Conservation (phyloP, 37 sponge, comb jelly and placozoan species). For the Tethya wilhelma region DNA sequence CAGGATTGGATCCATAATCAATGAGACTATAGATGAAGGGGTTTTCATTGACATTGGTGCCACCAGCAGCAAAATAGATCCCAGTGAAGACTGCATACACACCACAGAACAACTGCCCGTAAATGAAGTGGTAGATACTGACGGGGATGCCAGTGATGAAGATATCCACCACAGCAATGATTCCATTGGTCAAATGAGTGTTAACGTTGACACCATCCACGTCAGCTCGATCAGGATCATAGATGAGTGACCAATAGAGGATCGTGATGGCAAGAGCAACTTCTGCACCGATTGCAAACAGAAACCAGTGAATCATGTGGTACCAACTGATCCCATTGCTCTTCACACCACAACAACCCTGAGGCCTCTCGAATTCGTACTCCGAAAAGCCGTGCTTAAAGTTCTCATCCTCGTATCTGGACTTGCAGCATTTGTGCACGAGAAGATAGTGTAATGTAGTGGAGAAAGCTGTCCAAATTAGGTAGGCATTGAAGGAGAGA, state of each 20-base stretch:
- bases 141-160: constrained; percentile 37
- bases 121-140: constrained; percentile 48
- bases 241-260: constrained; percentile 69
- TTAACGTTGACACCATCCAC: constrained; percentile 37
- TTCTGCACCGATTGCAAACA: constrained; percentile 23
- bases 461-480: constrained; percentile 47
- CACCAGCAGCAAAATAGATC: constrained; percentile 64
- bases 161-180: constrained; percentile 60
- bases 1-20: constrained; percentile 60
- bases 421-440: not conserved
- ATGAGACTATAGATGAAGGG: constrained; percentile 59
- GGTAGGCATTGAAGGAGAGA: constrained; percentile 26
- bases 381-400: not conserved
- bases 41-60: constrained; percentile 36
- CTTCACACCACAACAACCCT: constrained; percentile 19
- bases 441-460: constrained; percentile 25
- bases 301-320: constrained; percentile 66
- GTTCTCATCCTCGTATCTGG: not conserved
- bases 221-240: not conserved
- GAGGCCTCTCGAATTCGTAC: not conserved
- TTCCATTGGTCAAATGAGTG: constrained; percentile 56
- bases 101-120: constrained; percentile 5
- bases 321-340: constrained; percentile 60
- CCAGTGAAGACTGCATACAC: constrained; percentile 58
- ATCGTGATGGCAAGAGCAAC: constrained; percentile 23